phyloP scores from a whole-genome alignment of 2,113 vertebrate species.

The Egretta garzetta region DNA sequence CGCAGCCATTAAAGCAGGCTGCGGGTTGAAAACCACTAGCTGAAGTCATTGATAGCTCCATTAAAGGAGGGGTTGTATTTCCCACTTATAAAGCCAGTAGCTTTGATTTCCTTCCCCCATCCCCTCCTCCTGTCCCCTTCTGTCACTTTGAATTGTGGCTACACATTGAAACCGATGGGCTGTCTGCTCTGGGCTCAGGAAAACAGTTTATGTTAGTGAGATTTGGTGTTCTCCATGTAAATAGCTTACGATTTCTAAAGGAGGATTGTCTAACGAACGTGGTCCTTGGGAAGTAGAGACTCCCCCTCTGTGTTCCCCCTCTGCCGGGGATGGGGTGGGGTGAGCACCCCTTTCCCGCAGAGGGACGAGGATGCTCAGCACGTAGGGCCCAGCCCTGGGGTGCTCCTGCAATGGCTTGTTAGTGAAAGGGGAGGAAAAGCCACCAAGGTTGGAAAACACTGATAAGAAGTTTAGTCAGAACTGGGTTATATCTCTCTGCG shows the following conservation, averaged over 20 bases:
- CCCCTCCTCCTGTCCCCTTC: neutral
- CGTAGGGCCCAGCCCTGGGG: neutral
- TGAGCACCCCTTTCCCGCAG: neutral
- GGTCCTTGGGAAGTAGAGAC: neutral
- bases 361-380: neutral
- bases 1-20: neutral
- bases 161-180: neutral
- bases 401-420: neutral
- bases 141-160: neutral
- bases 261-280: neutral
- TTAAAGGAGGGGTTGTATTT: neutral
- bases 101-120: neutral
- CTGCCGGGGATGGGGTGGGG: accelerated
- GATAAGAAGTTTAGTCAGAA: neutral
- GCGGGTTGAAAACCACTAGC: neutral
- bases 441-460: neutral
- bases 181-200: neutral
- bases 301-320: neutral
- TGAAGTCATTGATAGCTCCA: neutral
- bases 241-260: neutral
- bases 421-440: neutral
- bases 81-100: neutral
- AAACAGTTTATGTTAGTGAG: neutral
- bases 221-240: neutral
- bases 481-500: neutral